A percentile compares a stretch with the other conserved stretches of the same genome.
Evolutionary conservation across 2,797 vertebrate genomes (phyloP).

Genomic region (Aeoliscus strigatus): DNA sequence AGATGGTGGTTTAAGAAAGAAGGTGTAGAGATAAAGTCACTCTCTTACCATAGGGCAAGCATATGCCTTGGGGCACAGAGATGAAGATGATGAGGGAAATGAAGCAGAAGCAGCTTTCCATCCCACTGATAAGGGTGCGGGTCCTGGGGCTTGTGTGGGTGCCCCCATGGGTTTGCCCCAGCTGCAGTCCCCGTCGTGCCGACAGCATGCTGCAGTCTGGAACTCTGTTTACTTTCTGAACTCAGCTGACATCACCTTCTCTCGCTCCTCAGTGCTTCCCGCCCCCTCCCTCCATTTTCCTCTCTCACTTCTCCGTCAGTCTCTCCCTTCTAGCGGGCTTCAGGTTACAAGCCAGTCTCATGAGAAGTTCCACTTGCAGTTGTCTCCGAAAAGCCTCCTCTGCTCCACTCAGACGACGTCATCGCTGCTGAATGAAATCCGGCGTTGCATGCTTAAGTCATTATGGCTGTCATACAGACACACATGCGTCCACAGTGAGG

Average conservation of each 20-base stretch:
- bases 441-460: constrained; percentile 43
- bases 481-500: constrained; percentile 1
- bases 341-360: constrained; percentile 71
- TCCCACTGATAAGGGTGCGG: constrained; percentile 39
- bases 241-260: constrained; percentile 80
- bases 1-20: constrained; percentile 11
- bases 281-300: constrained; percentile 49
- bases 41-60: constrained; percentile 77
- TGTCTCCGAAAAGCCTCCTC: constrained; percentile 51
- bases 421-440: constrained; percentile 55
- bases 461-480: constrained; percentile 27
- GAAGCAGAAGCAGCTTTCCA: constrained; percentile 57
- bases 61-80: constrained; percentile 55
- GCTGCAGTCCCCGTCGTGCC: constrained; percentile 56
- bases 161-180: constrained; percentile 54
- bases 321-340: constrained; percentile 52
- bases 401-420: constrained; percentile 42
- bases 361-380: constrained; percentile 58
- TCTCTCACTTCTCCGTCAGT: constrained; percentile 16
- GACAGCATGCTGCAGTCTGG: constrained; percentile 79
- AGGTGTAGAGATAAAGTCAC: constrained; percentile 18
- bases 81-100: constrained; percentile 61
- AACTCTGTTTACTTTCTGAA: constrained; percentile 84
- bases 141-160: constrained; percentile 33
- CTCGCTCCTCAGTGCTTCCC: constrained; percentile 54